Evolutionary conservation across 1,140 invertebrate species (phyloP).

Genomic region (Cydia fagiglandana): DNA sequence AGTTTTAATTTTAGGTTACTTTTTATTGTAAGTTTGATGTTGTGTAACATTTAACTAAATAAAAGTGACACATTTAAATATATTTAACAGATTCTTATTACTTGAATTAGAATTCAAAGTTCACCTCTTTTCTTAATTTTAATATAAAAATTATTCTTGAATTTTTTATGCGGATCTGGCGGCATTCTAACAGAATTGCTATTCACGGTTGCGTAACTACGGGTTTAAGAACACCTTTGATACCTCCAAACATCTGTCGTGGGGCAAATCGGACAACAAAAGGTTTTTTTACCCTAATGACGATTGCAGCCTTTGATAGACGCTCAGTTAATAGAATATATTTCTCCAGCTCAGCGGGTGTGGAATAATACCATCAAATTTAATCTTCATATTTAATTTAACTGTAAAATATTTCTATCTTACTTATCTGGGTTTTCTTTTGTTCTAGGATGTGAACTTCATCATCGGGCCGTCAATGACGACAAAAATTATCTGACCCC

Average conservation of each 20-base stretch:
- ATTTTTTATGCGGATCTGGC: not conserved
- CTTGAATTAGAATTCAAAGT: too few species aligned
- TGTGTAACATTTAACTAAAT: too few species aligned
- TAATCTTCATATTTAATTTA: not conserved
- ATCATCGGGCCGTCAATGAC: conserved; percentile 60
- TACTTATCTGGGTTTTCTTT: conserved; percentile 41
- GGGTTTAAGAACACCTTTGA: not conserved
- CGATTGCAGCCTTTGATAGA: not conserved
- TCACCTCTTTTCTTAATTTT: too few species aligned
- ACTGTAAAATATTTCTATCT: not conserved
- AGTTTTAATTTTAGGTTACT: too few species aligned
- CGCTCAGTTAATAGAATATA: not conserved
- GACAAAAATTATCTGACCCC: conserved; percentile 58
- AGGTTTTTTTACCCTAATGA: conserved; percentile 36
- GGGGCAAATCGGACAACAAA: conserved; percentile 40
- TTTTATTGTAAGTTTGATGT: too few species aligned
- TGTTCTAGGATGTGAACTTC: conserved; percentile 71
- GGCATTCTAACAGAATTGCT: not conserved
- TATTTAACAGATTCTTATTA: too few species aligned
- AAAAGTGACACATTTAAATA: too few species aligned
- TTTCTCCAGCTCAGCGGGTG: conserved; percentile 21
- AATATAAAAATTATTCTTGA: too few species aligned
- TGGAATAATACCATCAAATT: conserved; percentile 1
- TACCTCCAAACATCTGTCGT: conserved; percentile 38
- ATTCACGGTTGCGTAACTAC: not conserved